Base-by-base conservation (phyloP, 1,140 invertebrate species). In the Aphelenchoides besseyi region DNA sequence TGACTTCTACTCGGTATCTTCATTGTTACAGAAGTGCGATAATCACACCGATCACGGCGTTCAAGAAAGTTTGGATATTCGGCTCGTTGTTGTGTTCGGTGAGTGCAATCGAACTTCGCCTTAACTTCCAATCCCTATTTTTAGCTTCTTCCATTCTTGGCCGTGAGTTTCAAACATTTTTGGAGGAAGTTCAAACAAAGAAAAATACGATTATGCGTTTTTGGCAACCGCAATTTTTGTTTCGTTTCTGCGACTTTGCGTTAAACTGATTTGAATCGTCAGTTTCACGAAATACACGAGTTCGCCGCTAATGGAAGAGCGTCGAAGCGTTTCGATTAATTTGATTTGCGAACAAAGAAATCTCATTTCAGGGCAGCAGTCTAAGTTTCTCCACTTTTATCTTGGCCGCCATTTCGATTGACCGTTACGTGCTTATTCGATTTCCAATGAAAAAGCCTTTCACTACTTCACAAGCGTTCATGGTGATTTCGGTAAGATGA, bases 21-120 rank as follows among this genome's bases (percentile, higher is more conserved):
- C n/a, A n/a, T n/a, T n/a, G n/a, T n/a, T n/a, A n/a, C n/a, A n/a
- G n/a, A 26, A 82, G 79, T 26, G 82, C 76, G 0, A 83, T 79
- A 18, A 83, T 83, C 37, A 83, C 82, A 26, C 83, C 82, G 18
- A 84, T 84, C 61, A 82, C 82, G 23, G 82, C 82, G 5, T 83
- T 83, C 59, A 70, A 71, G 30, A 83, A 82, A 55, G 77, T 79
- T 23, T 83, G 82, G 82, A 68, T 83, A 28, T 83, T 83, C 48
- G 82, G 82, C 32, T 53, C 48, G n/a, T 73, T 75, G 12, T 61
- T 83, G 0, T 83, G 81, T 53, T 72, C 78, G 12, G 63, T 5
- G 5, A 59, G 23, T 8, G 5, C 5, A 33, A 59, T 23, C 5
- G 5, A 59, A 59, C 55, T 28, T 8, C 5, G n/a, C 55, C 23